A percentile compares a stretch with the other conserved stretches of the same genome.
These are phyloP conservation scores for Strix aluco DNA, from an alignment of 2,113 vertebrate genomes.

Conservation along the genomic window DNA sequence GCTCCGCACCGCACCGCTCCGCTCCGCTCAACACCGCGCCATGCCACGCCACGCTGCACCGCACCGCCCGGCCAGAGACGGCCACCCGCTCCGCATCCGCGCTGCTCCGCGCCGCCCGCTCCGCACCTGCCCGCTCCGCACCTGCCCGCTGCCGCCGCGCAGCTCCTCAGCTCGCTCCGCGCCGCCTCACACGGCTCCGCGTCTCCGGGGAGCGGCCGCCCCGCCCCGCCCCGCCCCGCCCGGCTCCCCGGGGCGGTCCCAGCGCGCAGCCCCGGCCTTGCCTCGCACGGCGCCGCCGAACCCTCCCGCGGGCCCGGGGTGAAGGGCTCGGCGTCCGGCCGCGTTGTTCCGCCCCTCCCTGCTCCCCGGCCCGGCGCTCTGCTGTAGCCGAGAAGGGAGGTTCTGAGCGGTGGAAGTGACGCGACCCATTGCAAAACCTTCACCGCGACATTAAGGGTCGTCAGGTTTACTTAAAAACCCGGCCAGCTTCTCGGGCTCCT, in stretches of 20 bases:
- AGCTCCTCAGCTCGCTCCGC: background rate
- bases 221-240: background rate
- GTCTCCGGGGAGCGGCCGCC: background rate
- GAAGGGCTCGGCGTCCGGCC: rapidly evolving
- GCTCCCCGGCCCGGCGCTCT: background rate
- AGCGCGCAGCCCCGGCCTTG: no score
- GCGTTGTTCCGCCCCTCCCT: background rate
- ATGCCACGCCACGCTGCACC: no score
- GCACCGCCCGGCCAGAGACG: background rate
- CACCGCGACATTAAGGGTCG: background rate
- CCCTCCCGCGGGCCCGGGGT: no score
- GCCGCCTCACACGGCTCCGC: no score
- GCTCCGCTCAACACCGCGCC: background rate
- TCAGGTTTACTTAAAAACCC: background rate
- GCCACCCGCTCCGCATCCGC: no score
- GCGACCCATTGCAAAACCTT: background rate
- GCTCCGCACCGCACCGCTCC: background rate
- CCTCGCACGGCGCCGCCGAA: no score
- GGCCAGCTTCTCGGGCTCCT: background rate
- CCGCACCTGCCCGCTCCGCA: no score
- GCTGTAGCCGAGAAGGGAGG: background rate
- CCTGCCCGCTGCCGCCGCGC: no score
- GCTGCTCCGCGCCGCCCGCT: no score
- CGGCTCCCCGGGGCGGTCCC: no score
- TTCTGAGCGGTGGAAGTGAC: background rate